Percentiles rank a stretch among this genome's conserved stretches.
Conservation (phyloP, 2,888 invertebrate species). For the Tillus elongatus region DNA sequence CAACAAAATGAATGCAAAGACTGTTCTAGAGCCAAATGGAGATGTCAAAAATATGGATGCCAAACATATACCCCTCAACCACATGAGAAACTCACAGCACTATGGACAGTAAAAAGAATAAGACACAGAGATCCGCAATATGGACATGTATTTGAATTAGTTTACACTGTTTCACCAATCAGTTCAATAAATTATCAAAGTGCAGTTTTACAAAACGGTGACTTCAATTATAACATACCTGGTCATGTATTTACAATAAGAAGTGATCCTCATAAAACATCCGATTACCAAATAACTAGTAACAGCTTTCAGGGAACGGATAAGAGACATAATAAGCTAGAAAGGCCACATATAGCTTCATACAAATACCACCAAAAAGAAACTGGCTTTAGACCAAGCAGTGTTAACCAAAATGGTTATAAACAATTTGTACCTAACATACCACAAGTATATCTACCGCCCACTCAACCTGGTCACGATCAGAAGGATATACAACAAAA, state of each 20-base stretch:
- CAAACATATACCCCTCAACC: constrained; percentile 26
- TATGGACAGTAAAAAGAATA: constrained; percentile 62
- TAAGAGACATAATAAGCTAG: neutral
- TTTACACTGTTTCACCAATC: constrained; percentile 56
- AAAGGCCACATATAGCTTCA: neutral
- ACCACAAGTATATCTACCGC: constrained; percentile 2
- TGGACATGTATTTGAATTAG: constrained; percentile 53
- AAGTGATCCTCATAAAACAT: constrained; percentile 20
- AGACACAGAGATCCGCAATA: constrained; percentile 50
- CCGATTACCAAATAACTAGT: constrained; percentile 4
- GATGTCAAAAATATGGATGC: constrained; percentile 16
- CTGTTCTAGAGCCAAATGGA: constrained; percentile 32
- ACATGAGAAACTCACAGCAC: constrained; percentile 45
- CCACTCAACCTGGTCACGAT: constrained; percentile 10
- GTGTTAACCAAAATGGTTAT: constrained; percentile 25
- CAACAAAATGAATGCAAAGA: constrained; percentile 43
- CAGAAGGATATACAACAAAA: constrained; percentile 16
- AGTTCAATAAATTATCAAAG: constrained; percentile 34
- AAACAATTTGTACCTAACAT: constrained; percentile 23
- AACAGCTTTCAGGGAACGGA: neutral
- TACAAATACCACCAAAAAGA: neutral
- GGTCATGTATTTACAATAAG: constrained; percentile 57
- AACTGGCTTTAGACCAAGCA: constrained; percentile 17
- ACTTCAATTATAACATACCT: constrained; percentile 44
- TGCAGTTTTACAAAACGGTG: constrained; percentile 38